These are phyloP conservation scores for Brachymystax lenok DNA, from an alignment of 2,797 vertebrate genomes.

Conservation along the genomic window DNA sequence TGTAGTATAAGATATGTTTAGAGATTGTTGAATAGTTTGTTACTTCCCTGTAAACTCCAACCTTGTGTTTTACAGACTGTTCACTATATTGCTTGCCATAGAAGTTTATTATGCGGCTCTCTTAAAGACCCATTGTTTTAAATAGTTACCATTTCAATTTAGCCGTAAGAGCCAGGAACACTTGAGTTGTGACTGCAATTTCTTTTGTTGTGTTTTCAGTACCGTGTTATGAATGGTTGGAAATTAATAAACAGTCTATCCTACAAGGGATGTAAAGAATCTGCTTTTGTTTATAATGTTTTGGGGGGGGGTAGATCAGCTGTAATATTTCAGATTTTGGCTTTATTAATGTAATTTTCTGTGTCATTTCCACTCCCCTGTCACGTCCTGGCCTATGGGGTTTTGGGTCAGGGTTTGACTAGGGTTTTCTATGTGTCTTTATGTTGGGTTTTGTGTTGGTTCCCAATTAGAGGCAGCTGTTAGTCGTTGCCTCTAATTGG, in stretches of 20 bases:
- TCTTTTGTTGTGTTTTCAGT: background rate
- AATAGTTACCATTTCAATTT: background rate
- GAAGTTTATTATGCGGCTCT: background rate
- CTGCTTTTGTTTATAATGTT: background rate
- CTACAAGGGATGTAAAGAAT: background rate
- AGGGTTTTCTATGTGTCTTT: no score
- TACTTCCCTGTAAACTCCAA: background rate
- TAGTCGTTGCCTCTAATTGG: no score
- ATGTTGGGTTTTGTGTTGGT: no score
- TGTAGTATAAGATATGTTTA: background rate
- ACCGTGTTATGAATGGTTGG: background rate
- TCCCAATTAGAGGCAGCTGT: no score
- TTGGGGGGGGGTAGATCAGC: no score
- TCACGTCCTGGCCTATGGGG: no score
- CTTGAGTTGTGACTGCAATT: background rate
- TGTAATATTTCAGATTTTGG: no score
- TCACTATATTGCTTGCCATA: background rate
- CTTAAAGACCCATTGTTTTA: background rate
- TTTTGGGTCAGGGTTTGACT: no score
- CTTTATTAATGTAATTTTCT: no score
- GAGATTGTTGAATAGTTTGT: background rate
- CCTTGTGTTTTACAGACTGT: no score
- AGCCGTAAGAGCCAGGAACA: background rate
- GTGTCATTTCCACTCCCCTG: no score
- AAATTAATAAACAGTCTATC: slow-evolving; percentile 23